phyloP scores from a whole-genome alignment of 1,140 invertebrate species.

The Pogonomyrmex californicus region DNA sequence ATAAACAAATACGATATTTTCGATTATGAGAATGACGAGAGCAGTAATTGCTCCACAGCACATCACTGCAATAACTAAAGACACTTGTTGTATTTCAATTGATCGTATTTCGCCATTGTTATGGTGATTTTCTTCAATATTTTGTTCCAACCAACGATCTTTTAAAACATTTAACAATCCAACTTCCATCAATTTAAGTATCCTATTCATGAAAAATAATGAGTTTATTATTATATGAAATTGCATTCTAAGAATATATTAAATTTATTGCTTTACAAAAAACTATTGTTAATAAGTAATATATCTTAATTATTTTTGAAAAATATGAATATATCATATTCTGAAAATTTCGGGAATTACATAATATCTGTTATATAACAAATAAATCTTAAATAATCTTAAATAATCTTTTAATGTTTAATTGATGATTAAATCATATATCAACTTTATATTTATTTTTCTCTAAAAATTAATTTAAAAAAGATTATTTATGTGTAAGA shows the following conservation, averaged over 20 bases:
- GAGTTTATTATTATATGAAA: background rate
- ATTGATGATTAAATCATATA: background rate
- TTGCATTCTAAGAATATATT: background rate
- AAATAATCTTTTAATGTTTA: background rate
- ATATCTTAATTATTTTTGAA: background rate
- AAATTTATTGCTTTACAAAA: background rate
- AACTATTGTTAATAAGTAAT: background rate
- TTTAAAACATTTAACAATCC: background rate
- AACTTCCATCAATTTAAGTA: constrained; percentile 50
- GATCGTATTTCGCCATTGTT: background rate
- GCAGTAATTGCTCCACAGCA: constrained; percentile 2
- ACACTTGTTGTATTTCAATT: constrained; percentile 39
- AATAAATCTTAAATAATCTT: too few relatives aligned
- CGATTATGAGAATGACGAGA: constrained; percentile 37
- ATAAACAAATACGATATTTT: constrained; percentile 36
- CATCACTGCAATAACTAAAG: constrained; percentile 12
- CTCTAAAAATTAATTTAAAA: background rate
- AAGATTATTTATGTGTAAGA: background rate
- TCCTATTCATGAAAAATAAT: constrained; percentile 16
- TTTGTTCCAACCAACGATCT: constrained; percentile 7
- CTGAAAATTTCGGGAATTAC: background rate
- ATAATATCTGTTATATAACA: background rate
- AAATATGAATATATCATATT: background rate
- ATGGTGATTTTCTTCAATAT: background rate
- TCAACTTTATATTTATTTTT: background rate